A percentile compares a stretch with the other conserved stretches of the same genome.
Conservation (phyloP, 2,113 vertebrate genomes). For the Hucho hucho region DNA sequence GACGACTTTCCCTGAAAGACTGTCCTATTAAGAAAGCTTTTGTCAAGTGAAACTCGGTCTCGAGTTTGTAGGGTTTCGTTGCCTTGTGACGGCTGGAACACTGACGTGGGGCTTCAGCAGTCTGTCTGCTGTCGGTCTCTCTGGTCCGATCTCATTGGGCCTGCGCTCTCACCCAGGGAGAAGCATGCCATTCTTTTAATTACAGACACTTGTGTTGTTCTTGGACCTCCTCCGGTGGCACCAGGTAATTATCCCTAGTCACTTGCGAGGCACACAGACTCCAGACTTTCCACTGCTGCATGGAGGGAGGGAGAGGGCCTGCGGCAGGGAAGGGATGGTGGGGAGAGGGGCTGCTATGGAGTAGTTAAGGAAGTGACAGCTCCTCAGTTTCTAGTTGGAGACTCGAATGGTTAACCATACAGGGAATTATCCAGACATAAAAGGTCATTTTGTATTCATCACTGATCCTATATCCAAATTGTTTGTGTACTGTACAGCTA, state of each 20-base stretch:
- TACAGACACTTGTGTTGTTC: conserved; percentile 43
- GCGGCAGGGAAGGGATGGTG: background rate
- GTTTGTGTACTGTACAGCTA: too few species aligned
- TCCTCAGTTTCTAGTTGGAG: background rate
- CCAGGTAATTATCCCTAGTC: conserved; percentile 45
- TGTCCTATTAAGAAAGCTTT: too few species aligned
- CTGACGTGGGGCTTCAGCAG: too few species aligned
- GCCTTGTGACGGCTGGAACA: too few species aligned
- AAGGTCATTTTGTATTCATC: too few species aligned
- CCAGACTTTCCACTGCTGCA: conserved; percentile 36
- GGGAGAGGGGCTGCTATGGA: background rate
- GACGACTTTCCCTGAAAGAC: too few species aligned
- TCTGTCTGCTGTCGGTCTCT: too few species aligned
- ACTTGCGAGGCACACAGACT: conserved; percentile 16
- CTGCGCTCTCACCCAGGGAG: background rate
- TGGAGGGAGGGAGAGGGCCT: background rate
- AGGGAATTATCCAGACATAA: background rate
- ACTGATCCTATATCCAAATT: too few species aligned
- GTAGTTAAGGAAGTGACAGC: background rate
- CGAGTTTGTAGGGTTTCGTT: too few species aligned
- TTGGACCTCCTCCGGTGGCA: conserved; percentile 51
- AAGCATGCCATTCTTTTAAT: conserved; percentile 41
- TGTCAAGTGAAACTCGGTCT: too few species aligned
- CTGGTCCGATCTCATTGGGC: background rate
- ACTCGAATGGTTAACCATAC: background rate